These are phyloP conservation scores for Centropyge bicolor DNA, from an alignment of 2,797 vertebrate species.

Conservation along the genomic window DNA sequence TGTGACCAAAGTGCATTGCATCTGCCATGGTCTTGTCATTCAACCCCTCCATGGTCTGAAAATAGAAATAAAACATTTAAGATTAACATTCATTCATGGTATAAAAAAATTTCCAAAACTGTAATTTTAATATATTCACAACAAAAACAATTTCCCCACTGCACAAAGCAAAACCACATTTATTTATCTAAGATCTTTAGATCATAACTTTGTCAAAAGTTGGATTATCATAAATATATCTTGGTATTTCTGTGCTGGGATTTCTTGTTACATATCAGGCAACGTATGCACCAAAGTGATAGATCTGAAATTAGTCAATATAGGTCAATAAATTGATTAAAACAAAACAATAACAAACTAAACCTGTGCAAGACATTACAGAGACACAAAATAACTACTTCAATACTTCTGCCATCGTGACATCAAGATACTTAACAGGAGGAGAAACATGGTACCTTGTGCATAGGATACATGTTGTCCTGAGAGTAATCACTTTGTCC, in stretches of 20 bases:
- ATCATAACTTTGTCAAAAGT: background rate
- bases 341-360: background rate
- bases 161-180: background rate
- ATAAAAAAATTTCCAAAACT: background rate
- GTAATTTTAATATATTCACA: background rate
- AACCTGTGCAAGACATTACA: background rate
- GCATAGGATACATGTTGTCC: constrained; percentile 93
- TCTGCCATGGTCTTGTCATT: constrained; percentile 95
- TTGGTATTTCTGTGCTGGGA: background rate
- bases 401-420: background rate
- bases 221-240: background rate
- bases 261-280: background rate
- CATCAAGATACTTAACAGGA: background rate
- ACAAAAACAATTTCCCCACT: too few relatives aligned
- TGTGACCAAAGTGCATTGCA: constrained; percentile 93
- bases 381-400: background rate
- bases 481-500: constrained; percentile 92
- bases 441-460: constrained; percentile 87
- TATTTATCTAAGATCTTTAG: background rate
- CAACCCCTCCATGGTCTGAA: constrained; percentile 93
- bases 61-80: background rate
- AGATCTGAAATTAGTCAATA: background rate
- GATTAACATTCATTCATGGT: background rate
- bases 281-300: background rate
- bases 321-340: background rate